phyloP scores from a whole-genome alignment of 2,888 invertebrate species.

The Pocota personata region DNA sequence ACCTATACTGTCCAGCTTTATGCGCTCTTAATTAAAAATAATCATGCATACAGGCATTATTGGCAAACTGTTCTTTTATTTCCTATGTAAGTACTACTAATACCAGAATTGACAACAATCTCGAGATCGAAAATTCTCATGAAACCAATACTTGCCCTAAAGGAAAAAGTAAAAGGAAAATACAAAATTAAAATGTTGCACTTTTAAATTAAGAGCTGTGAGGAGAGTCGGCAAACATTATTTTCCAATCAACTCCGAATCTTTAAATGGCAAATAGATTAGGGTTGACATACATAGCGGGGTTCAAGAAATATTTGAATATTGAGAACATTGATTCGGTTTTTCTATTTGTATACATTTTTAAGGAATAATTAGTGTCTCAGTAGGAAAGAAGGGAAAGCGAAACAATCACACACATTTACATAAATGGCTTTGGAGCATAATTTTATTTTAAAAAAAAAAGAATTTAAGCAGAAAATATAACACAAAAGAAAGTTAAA shows the following conservation, averaged over 20 bases:
- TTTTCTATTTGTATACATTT: not conserved
- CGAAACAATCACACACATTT: not conserved
- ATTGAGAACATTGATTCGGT: not conserved
- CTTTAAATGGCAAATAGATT: not conserved
- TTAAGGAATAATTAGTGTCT: not conserved
- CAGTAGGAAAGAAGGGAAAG: not conserved
- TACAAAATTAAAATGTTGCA: too few species aligned
- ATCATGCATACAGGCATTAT: too few species aligned
- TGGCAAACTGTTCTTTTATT: too few species aligned
- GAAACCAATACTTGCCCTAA: too few species aligned
- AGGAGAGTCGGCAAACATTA: not conserved
- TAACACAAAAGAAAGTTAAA: not conserved
- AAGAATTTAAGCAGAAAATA: not conserved
- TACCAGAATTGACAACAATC: too few species aligned
- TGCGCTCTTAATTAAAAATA: too few species aligned
- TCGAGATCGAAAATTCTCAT: too few species aligned
- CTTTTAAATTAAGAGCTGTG: not conserved
- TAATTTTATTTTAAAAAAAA: not conserved
- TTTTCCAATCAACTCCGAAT: not conserved
- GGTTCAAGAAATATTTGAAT: not conserved
- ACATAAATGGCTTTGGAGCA: not conserved
- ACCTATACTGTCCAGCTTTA: too few species aligned
- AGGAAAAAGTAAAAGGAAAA: too few species aligned
- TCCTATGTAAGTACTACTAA: too few species aligned
- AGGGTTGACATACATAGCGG: conserved; percentile 5